A percentile compares a stretch with the other conserved stretches of the same genome.
Conservation (phyloP, 1,140 invertebrate species). For the Galendromus occidentalis region DNA sequence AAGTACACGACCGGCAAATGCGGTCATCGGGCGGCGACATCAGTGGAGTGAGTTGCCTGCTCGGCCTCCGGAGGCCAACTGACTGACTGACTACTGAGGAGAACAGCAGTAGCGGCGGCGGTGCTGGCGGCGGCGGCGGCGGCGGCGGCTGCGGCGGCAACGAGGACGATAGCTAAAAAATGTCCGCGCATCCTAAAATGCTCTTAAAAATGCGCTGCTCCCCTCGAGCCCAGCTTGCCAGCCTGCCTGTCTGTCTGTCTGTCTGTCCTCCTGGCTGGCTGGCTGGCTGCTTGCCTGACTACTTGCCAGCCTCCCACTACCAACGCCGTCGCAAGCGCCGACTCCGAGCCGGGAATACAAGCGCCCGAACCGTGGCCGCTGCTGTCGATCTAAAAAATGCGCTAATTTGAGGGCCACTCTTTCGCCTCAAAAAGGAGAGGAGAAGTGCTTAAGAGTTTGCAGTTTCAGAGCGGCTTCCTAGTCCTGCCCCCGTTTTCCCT, state of each 20-base stretch:
- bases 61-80: too few relatives aligned
- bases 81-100: too few relatives aligned
- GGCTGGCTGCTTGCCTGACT: too few relatives aligned
- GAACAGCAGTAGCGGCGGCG: neutral
- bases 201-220: slow-evolving; percentile 11
- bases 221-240: neutral
- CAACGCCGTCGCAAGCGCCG: too few relatives aligned
- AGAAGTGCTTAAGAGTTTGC: slow-evolving; percentile 9
- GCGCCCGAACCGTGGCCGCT: neutral
- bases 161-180: slow-evolving; percentile 5
- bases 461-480: neutral
- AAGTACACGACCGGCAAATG: too few relatives aligned
- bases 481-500: neutral
- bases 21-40: too few relatives aligned
- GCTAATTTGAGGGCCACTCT: slow-evolving; percentile 12
- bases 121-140: neutral
- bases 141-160: neutral
- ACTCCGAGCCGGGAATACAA: too few relatives aligned
- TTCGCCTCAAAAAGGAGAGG: slow-evolving; percentile 5
- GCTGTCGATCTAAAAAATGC: slow-evolving; percentile 9
- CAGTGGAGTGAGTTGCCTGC: too few relatives aligned
- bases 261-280: too few relatives aligned
- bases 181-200: slow-evolving; percentile 12
- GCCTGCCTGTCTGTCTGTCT: too few relatives aligned
- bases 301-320: too few relatives aligned